Base-by-base conservation (phyloP, 2,113 vertebrate genomes). In the Charadrius vociferus region DNA sequence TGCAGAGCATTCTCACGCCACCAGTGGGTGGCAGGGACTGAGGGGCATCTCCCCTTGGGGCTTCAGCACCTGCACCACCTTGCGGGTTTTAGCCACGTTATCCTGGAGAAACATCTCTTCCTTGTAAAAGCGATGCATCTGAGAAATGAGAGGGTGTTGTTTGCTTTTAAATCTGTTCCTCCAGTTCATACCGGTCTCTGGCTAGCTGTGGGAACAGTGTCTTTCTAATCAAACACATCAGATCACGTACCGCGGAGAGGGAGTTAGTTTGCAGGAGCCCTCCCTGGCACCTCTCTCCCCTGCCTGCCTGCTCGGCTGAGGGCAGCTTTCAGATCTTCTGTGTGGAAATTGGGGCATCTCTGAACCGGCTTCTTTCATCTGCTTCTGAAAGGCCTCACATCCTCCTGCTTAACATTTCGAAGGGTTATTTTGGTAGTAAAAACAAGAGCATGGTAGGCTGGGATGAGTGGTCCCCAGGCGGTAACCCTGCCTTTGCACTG, bases 171-270 rank as follows among this genome's bases (percentile, higher is more conserved):
- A 23, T 47, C 41, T 56, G 49, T 63, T 80, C 24, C 26, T 90
- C 26, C 36, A 0, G 0, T 65, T 85, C 0, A 0, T 67, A 23
- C 7, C 1, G 4, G 15, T 77, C 49, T 65, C 45, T 70, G 36
- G 4, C 39, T 27, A 9, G 61, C 84, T 6, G 4, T 34, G 65
- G 24, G 59, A 65, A 61, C 23, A 23, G 20, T 19, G 39, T 39
- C 50, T 93, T 85, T 22, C 32, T 32, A 13, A 17, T 30, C 24
- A 16, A 67, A 62, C 5, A 2, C 1, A 0, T 23, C 24, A 2
- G 61, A 50, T 50, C 49, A 12, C 1, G 7, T 43, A 27, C n/a
- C 1, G 9, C 0, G 3, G n/a, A 36, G 84, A 53, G 70, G 45
- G 47, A 65, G 66, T 82, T 74, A 27, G 55, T 50, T 56, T 88